Conservation (phyloP, 2,888 invertebrate genomes). For the Lepidocyrtoides sp. region DNA sequence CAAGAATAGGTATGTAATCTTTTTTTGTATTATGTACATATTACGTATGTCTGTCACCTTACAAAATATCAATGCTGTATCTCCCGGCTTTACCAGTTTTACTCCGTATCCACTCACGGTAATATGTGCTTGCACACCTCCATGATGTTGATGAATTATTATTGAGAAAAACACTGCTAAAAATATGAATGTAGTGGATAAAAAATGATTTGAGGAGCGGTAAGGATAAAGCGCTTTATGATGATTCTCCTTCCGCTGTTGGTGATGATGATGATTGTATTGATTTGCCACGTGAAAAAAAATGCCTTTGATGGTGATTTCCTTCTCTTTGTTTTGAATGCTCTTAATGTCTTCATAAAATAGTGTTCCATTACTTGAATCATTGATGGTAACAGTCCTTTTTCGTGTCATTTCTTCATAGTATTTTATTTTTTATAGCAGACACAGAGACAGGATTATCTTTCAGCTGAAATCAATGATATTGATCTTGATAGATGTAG, state of each 20-base stretch:
- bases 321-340: too few relatives aligned
- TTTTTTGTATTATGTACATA: too few relatives aligned
- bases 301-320: not conserved
- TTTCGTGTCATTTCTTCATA: constrained; percentile 22
- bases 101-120: constrained; percentile 42
- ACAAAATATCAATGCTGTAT: constrained; percentile 67
- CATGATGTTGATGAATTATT: not conserved
- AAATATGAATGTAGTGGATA: not conserved
- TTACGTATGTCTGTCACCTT: too few relatives aligned
- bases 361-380: constrained; percentile 12
- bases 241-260: too few relatives aligned
- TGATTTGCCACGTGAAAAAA: too few relatives aligned
- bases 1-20: too few relatives aligned
- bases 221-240: too few relatives aligned
- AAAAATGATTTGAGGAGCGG: too few relatives aligned
- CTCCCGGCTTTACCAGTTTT: constrained; percentile 1
- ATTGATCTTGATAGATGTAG: not conserved
- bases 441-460: too few relatives aligned
- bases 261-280: not conserved
- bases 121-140: not conserved
- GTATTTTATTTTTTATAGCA: not conserved
- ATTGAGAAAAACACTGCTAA: not conserved
- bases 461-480: too few relatives aligned
- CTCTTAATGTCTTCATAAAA: not conserved
- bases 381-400: not conserved